Conservation (phyloP, 2,797 vertebrate species). For the Rhadinocentrus ornatus region DNA sequence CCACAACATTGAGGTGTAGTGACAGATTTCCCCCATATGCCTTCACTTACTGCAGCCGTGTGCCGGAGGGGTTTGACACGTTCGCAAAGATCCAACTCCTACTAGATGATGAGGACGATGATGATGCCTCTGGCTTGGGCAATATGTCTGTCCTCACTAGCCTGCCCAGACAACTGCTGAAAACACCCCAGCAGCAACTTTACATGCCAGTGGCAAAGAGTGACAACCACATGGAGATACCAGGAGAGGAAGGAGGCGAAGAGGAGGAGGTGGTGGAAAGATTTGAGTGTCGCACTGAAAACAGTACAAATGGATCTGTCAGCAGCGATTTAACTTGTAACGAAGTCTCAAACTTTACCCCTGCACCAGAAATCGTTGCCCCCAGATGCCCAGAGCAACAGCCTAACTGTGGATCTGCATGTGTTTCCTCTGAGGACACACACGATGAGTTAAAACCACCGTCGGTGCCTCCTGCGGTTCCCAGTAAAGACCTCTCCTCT, state of each 20-base stretch:
- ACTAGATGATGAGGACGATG: slow-evolving; percentile 58
- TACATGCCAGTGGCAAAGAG: slow-evolving; percentile 35
- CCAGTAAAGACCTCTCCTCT: slow-evolving; percentile 2
- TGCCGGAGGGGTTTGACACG: slow-evolving; percentile 73
- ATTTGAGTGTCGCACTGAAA: slow-evolving; percentile 29
- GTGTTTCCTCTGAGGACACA: slow-evolving; percentile 14
- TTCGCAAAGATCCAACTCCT: slow-evolving; percentile 82
- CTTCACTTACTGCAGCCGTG: slow-evolving; percentile 21
- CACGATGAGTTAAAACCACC: slow-evolving; percentile 29
- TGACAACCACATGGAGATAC: slow-evolving; percentile 11
- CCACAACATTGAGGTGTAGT: slow-evolving; percentile 25
- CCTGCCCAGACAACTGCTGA: slow-evolving; percentile 45
- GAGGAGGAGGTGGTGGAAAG: slow-evolving; percentile 31
- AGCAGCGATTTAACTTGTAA: slow-evolving; percentile 29
- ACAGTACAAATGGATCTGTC: slow-evolving; percentile 27
- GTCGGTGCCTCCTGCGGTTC: slow-evolving; percentile 2
- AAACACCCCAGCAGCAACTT: slow-evolving; percentile 43
- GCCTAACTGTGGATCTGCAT: slow-evolving; percentile 20
- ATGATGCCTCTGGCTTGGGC: slow-evolving; percentile 43
- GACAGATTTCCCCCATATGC: slow-evolving; percentile 58
- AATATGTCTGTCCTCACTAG: slow-evolving; percentile 57
- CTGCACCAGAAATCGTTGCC: slow-evolving; percentile 33
- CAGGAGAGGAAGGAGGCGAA: slow-evolving; percentile 11
- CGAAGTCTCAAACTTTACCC: slow-evolving; percentile 37
- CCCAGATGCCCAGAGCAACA: slow-evolving; percentile 8